These are phyloP conservation scores for Haemorhous mexicanus DNA, from an alignment of 2,113 vertebrate genomes.

Conservation along the genomic window DNA sequence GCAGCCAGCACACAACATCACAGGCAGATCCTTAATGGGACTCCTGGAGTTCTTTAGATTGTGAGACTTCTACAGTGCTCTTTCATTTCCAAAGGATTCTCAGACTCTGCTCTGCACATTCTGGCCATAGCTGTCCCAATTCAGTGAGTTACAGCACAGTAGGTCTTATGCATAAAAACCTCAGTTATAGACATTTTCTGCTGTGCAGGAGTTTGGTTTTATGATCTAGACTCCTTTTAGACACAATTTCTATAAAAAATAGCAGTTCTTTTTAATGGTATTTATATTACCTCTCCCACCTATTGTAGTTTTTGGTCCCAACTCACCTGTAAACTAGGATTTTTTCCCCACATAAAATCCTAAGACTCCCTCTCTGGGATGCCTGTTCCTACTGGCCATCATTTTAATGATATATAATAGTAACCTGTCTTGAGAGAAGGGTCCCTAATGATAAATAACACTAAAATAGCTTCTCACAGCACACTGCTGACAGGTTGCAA, in stretches of 20 bases:
- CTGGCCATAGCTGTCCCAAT: not conserved
- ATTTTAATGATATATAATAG: constrained; percentile 63
- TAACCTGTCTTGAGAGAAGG: constrained; percentile 40
- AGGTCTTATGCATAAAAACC: not conserved
- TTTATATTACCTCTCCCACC: not conserved
- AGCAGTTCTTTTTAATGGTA: not conserved
- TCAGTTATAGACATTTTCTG: not conserved
- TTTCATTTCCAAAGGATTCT: not conserved
- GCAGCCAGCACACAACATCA: not conserved
- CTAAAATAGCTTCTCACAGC: constrained; percentile 26
- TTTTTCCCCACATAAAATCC: constrained; percentile 13
- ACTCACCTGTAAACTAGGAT: not conserved
- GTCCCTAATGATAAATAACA: constrained; percentile 35
- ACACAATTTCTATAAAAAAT: not conserved
- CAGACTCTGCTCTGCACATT: not conserved
- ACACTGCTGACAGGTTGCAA: not conserved
- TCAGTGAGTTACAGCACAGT: not conserved
- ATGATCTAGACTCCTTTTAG: not conserved
- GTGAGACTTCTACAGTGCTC: not conserved
- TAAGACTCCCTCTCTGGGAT: constrained; percentile 18
- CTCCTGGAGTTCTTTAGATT: not conserved
- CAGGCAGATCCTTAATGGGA: not conserved
- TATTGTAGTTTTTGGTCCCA: not conserved
- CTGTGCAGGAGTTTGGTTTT: not conserved
- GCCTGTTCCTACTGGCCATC: not conserved